phyloP scores from a whole-genome alignment of 1,140 invertebrate species.

The Drosophila lacteicornis region DNA sequence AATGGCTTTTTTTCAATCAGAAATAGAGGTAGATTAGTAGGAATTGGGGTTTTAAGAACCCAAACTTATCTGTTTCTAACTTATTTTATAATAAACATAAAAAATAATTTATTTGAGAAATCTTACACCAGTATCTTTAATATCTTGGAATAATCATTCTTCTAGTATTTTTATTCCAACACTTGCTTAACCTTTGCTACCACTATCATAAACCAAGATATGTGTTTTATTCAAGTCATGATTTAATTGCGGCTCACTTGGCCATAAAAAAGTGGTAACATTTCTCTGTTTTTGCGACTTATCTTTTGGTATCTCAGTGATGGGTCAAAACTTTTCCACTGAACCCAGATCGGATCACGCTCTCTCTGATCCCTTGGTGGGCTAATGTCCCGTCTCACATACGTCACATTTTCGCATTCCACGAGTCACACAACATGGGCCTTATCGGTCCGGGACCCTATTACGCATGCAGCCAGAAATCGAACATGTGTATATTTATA shows the following conservation, averaged over 20 bases:
- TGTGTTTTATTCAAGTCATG: constrained; percentile 26
- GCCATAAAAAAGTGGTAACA: constrained; percentile 8
- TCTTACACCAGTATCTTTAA: too few relatives aligned
- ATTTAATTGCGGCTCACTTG: constrained; percentile 4
- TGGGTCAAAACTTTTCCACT: constrained; percentile 65
- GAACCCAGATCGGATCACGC: constrained; percentile 4
- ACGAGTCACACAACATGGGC: constrained; percentile 16
- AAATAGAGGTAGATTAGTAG: neutral
- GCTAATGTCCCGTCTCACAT: constrained; percentile 33
- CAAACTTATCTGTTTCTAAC: neutral
- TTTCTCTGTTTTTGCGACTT: constrained; percentile 10
- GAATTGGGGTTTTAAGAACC: neutral
- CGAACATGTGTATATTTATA: constrained; percentile 53
- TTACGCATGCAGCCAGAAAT: constrained; percentile 53
- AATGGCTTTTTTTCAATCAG: constrained; percentile 9
- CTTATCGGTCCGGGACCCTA: constrained; percentile 51
- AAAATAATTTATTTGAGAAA: neutral
- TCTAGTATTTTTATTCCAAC: constrained; percentile 16
- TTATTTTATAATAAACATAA: too few relatives aligned
- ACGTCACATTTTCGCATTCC: constrained; percentile 51
- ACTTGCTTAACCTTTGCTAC: constrained; percentile 1
- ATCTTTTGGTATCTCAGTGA: constrained; percentile 23
- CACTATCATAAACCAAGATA: neutral
- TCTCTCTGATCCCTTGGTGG: constrained; percentile 8
- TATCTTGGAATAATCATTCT: neutral